phyloP scores from a whole-genome alignment of 2,888 invertebrate species.

The Cryptocephalus moraei region DNA sequence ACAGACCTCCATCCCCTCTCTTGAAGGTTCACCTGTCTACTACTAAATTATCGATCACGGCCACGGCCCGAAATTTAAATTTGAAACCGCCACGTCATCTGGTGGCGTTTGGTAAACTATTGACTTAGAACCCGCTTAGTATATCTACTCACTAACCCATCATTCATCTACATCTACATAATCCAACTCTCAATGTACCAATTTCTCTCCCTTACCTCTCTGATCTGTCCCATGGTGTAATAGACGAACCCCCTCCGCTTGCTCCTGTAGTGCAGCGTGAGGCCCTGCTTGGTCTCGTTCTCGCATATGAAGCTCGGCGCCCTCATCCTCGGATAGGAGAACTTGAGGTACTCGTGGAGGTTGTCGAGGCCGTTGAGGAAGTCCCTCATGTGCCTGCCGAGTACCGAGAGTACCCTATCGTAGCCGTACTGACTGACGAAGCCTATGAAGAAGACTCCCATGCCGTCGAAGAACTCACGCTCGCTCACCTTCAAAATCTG shows the following conservation, averaged over 20 bases:
- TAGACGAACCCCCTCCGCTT: slow-evolving; percentile 89
- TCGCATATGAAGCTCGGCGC: slow-evolving; percentile 97
- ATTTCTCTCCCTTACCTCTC: slow-evolving; percentile 48
- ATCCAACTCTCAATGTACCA: too few species aligned
- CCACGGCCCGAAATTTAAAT: too few species aligned
- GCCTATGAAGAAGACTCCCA: slow-evolving; percentile 89
- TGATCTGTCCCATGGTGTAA: slow-evolving; percentile 94
- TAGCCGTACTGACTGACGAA: slow-evolving; percentile 94
- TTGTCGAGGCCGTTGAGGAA: slow-evolving; percentile 94
- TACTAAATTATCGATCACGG: too few species aligned
- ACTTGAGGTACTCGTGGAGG: slow-evolving; percentile 92
- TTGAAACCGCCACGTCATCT: too few species aligned
- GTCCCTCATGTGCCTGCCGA: slow-evolving; percentile 90
- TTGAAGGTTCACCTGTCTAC: too few species aligned
- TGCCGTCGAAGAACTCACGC: slow-evolving; percentile 83
- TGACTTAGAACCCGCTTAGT: too few species aligned
- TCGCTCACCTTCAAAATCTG: slow-evolving; percentile 82
- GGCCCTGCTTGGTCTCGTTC: slow-evolving; percentile 83
- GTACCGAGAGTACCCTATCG: slow-evolving; percentile 78
- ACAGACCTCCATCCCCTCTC: too few species aligned
- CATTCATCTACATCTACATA: too few species aligned
- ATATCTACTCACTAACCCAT: too few species aligned
- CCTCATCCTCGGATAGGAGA: slow-evolving; percentile 83
- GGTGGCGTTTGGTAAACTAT: too few species aligned
- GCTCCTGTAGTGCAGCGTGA: slow-evolving; percentile 88